A percentile compares a stretch with the other conserved stretches of the same genome.
Evolutionary conservation across 2,888 invertebrate genomes (phyloP).

Genomic region (Cantharis rustica): DNA sequence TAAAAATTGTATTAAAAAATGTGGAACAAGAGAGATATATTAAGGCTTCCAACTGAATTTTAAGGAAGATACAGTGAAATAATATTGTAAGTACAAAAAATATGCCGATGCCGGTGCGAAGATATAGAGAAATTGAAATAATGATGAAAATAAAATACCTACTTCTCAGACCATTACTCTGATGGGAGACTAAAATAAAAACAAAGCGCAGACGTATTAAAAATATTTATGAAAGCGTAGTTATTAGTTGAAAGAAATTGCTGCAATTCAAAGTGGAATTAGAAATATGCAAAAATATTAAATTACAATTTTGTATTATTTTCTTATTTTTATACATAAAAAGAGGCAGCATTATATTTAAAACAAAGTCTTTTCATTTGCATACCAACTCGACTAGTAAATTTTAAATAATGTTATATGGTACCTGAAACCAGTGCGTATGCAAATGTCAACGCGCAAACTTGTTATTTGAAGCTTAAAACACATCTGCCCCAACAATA

Average conservation of each 20-base stretch:
- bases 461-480: conserved; percentile 33
- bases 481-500: conserved; percentile 38
- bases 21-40: not conserved
- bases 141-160: conserved; percentile 37
- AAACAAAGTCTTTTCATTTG: conserved; percentile 36
- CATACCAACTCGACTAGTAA: conserved; percentile 42
- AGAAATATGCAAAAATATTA: conserved; percentile 22
- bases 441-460: conserved; percentile 36
- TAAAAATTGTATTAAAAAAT: not conserved
- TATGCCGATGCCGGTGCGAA: conserved; percentile 31
- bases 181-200: conserved; percentile 30
- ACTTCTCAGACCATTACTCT: conserved; percentile 25
- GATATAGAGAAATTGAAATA: conserved; percentile 38
- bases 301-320: conserved; percentile 16
- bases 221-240: conserved; percentile 29
- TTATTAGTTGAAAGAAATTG: conserved; percentile 26
- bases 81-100: conserved; percentile 20
- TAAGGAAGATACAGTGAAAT: conserved; percentile 2
- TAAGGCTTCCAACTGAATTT: not conserved
- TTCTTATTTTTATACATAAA: conserved; percentile 4
- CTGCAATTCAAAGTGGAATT: conserved; percentile 24
- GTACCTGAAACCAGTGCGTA: conserved; percentile 35
- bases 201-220: conserved; percentile 29
- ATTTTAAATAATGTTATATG: conserved; percentile 43
- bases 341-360: conserved; percentile 19